These are phyloP conservation scores for Anastrepha obliqua DNA, from an alignment of 1,140 invertebrate species.

Conservation along the genomic window DNA sequence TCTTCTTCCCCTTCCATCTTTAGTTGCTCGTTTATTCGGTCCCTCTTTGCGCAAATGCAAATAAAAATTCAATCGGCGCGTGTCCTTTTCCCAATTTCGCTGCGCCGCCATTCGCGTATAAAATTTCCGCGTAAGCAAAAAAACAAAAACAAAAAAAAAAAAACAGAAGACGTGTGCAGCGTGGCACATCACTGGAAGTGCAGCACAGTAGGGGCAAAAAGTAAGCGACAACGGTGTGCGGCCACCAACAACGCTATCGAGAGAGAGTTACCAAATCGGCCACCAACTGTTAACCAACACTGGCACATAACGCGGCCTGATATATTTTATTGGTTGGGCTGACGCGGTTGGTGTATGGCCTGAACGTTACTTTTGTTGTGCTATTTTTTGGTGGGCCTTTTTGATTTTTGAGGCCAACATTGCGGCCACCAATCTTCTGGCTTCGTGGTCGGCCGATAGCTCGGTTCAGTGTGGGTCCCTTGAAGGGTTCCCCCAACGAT, in stretches of 20 bases:
- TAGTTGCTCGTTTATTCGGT: slow-evolving; percentile 58
- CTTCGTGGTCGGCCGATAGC: slow-evolving; percentile 42
- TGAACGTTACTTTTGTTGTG: slow-evolving; percentile 33
- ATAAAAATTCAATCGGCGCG: slow-evolving; percentile 50
- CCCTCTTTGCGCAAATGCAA: slow-evolving; percentile 60
- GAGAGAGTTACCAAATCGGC: background rate
- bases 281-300: background rate
- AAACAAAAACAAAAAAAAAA: background rate
- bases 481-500: background rate
- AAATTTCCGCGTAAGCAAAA: background rate
- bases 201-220: background rate
- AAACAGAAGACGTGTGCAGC: background rate
- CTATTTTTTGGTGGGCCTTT: slow-evolving; percentile 57
- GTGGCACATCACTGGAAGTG: background rate
- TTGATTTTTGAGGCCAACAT: slow-evolving; percentile 74
- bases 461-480: background rate
- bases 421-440: slow-evolving; percentile 70
- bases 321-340: background rate
- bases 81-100: slow-evolving; percentile 39
- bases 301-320: background rate
- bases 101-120: slow-evolving; percentile 2
- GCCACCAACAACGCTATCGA: background rate
- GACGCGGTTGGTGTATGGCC: background rate
- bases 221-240: background rate
- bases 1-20: background rate